phyloP scores from a whole-genome alignment of 2,888 invertebrate genomes.

The Tolmerus cingulatus region DNA sequence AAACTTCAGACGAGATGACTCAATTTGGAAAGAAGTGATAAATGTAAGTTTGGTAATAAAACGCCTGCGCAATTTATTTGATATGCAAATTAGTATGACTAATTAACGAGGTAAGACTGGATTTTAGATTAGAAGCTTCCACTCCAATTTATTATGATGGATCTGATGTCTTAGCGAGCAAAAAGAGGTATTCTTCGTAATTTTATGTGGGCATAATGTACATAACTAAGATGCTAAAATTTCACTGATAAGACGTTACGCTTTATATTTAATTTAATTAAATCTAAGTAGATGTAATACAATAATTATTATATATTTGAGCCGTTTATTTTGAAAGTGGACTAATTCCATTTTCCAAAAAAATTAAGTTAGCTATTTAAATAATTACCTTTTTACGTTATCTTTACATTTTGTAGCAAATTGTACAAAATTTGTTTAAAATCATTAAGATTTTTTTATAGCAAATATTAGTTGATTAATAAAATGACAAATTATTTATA shows the following conservation, averaged over 20 bases:
- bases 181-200: background rate
- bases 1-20: background rate
- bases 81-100: background rate
- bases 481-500: too few species aligned
- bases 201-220: background rate
- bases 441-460: too few species aligned
- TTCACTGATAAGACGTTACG: background rate
- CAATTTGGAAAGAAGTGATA: background rate
- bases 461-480: too few species aligned
- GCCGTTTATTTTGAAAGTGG: too few species aligned
- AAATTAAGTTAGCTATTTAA: too few species aligned
- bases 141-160: background rate
- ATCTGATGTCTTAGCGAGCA: background rate
- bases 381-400: too few species aligned
- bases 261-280: background rate
- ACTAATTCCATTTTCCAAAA: too few species aligned
- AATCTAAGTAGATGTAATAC: too few species aligned
- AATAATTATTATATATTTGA: too few species aligned
- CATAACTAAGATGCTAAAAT: background rate
- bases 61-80: slow-evolving; percentile 7
- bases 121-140: background rate
- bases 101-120: background rate
- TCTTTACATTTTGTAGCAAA: too few species aligned
- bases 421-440: too few species aligned
- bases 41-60: background rate